Conservation (phyloP, 2,797 vertebrate species). For the Orientallactaga sibirica region DNA sequence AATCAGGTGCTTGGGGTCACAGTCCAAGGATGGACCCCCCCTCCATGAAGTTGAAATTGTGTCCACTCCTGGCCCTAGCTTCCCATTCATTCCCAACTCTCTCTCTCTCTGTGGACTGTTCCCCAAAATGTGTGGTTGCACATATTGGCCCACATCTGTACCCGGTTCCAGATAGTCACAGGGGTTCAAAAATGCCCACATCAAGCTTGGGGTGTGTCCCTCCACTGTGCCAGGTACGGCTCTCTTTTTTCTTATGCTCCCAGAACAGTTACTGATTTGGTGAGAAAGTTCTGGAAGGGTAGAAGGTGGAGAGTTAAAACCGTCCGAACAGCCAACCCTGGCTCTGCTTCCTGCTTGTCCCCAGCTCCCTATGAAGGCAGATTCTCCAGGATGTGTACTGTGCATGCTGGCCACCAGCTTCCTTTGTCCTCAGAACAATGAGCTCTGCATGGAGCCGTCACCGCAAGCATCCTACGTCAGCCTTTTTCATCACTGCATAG, state of each 20-base stretch:
- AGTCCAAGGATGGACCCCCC: too few species aligned
- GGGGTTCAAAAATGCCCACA: not conserved
- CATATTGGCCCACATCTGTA: not conserved
- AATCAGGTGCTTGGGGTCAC: not conserved
- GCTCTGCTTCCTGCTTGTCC: accelerated
- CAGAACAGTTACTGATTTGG: not conserved
- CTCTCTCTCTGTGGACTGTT: not conserved
- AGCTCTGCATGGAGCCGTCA: not conserved
- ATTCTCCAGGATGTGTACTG: not conserved
- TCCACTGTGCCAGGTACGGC: accelerated
- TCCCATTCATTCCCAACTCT: not conserved
- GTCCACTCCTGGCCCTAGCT: not conserved
- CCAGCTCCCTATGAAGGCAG: not conserved
- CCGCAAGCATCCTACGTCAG: not conserved
- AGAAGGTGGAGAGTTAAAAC: not conserved
- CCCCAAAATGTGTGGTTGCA: not conserved
- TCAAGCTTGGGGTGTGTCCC: accelerated
- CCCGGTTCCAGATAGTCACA: not conserved
- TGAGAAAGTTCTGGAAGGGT: not conserved
- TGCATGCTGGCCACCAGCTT: not conserved
- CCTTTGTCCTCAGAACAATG: slow-evolving; percentile 3
- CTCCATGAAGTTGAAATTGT: not conserved
- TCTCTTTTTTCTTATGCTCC: not conserved
- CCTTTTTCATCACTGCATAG: not conserved
- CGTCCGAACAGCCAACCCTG: accelerated